A percentile compares a stretch with the other conserved stretches of the same genome.
Conservation (phyloP, 2,113 vertebrate genomes). For the Pelodiscus sinensis region DNA sequence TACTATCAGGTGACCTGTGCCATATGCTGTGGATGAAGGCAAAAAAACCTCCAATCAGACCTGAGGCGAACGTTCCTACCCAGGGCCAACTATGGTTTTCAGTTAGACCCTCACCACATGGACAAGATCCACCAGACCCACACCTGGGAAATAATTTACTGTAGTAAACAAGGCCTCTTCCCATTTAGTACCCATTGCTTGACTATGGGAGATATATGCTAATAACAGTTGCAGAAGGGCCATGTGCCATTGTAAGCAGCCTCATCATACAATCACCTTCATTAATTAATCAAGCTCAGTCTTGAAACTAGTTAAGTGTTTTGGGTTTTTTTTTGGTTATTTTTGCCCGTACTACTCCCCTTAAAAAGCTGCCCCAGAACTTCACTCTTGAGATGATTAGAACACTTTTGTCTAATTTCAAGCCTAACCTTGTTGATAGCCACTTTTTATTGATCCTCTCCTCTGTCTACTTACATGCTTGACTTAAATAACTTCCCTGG, state of each 20-base stretch:
- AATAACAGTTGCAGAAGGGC: not conserved
- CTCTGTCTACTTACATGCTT: not conserved
- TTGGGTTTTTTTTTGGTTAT: too few species aligned
- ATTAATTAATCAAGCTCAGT: not conserved
- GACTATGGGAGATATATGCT: not conserved
- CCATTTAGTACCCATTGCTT: not conserved
- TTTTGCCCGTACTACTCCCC: not conserved
- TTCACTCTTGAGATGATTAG: not conserved
- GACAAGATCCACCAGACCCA: not conserved
- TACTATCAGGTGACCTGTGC: not conserved
- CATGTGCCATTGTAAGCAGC: not conserved
- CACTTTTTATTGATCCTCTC: not conserved
- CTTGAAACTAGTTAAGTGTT: not conserved
- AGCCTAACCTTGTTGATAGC: not conserved
- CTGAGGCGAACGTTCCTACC: not conserved
- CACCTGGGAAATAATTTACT: not conserved
- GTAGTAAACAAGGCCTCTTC: not conserved
- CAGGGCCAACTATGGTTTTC: not conserved
- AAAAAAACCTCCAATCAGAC: not conserved
- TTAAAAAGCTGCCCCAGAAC: not conserved
- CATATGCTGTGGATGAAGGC: not conserved
- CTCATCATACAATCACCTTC: not conserved
- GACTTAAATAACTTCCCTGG: not conserved
- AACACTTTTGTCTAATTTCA: not conserved
- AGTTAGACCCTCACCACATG: not conserved